Conservation (phyloP, 2,888 invertebrate genomes). For the Noctua pronuba region DNA sequence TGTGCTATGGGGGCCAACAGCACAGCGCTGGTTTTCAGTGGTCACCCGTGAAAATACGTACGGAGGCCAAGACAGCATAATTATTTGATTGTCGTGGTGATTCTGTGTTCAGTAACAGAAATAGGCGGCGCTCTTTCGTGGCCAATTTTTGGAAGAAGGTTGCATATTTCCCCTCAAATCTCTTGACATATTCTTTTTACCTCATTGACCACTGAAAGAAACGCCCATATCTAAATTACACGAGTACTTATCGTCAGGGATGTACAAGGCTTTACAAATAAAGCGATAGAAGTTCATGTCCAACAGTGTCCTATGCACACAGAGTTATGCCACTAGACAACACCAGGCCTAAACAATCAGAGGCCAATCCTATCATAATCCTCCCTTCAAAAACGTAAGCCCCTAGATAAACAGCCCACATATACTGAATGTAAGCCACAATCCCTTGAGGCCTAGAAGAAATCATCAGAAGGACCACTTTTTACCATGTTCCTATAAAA, state of each 20-base stretch:
- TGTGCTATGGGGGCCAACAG: no score
- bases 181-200: neutral
- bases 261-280: slow-evolving; percentile 10
- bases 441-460: neutral
- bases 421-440: slow-evolving; percentile 21
- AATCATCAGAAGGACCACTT: slow-evolving; percentile 11
- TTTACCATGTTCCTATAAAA: neutral
- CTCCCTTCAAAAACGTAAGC: slow-evolving; percentile 33
- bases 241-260: no score
- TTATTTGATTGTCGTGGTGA: no score
- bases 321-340: slow-evolving; percentile 14
- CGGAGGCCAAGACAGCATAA: no score
- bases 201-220: neutral
- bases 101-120: neutral
- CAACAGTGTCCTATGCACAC: slow-evolving; percentile 6
- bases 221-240: neutral
- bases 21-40: no score
- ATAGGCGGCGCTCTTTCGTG: neutral
- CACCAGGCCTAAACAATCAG: slow-evolving; percentile 56
- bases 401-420: slow-evolving; percentile 41
- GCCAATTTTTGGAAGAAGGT: neutral
- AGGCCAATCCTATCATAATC: slow-evolving; percentile 52
- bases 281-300: slow-evolving; percentile 24
- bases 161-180: neutral
- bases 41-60: no score